Percentiles rank a stretch among this genome's conserved stretches.
Conservation (phyloP, 1,140 invertebrate species). For the Philotrypesis tridentata region DNA sequence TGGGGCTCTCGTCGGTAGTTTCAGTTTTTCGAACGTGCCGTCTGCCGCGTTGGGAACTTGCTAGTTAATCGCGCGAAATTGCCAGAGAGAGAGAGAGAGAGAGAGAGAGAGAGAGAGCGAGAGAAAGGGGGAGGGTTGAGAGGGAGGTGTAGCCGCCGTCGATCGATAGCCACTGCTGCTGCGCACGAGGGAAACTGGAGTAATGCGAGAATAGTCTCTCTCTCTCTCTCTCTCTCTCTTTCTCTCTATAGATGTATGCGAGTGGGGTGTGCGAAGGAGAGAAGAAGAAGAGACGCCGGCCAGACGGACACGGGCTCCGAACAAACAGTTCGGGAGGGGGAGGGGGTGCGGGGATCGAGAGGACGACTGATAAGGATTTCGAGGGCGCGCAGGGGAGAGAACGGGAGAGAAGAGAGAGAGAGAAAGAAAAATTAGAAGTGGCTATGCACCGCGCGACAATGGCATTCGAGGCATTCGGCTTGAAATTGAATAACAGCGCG, state of each 20-base stretch:
- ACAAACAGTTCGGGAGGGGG: not conserved
- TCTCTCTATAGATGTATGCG: not conserved
- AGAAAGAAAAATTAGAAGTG: too few relatives aligned
- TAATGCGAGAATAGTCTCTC: not conserved
- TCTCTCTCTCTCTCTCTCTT: too few relatives aligned
- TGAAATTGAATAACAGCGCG: not conserved
- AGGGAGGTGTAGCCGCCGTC: not conserved
- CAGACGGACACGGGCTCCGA: not conserved
- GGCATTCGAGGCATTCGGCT: not conserved
- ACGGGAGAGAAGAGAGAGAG: not conserved
- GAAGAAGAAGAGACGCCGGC: not conserved
- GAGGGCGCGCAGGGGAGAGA: not conserved
- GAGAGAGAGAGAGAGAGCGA: not conserved
- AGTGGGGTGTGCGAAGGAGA: too few relatives aligned
- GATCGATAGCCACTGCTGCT: not conserved
- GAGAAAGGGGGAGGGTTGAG: not conserved
- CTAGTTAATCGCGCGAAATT: constrained; percentile 37
- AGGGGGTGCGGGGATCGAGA: not conserved
- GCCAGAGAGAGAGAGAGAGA: constrained; percentile 1
- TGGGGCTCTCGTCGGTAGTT: not conserved
- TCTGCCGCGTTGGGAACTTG: constrained; percentile 19
- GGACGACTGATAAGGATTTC: not conserved
- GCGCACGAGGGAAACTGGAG: constrained; percentile 1
- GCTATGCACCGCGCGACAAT: too few relatives aligned
- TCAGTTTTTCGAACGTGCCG: constrained; percentile 39